A percentile compares a stretch with the other conserved stretches of the same genome.
These are phyloP conservation scores for Bombus soroeensis DNA, from an alignment of 1,140 invertebrate genomes.

Conservation along the genomic window DNA sequence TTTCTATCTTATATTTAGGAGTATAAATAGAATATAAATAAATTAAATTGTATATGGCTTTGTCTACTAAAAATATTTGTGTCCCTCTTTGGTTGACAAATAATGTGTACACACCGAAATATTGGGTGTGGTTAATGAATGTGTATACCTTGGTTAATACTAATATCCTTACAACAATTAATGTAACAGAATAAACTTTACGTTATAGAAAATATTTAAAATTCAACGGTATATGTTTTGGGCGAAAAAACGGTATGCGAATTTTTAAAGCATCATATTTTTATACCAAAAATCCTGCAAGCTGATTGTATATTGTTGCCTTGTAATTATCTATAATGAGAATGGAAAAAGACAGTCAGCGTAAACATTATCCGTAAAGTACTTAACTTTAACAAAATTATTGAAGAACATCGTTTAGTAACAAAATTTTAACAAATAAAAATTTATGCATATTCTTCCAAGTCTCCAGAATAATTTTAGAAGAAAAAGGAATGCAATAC, in stretches of 20 bases:
- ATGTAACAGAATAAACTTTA: background rate
- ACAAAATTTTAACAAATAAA: too few relatives aligned
- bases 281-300: conserved; percentile 5
- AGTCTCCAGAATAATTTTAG: too few relatives aligned
- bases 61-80: background rate
- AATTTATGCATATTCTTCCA: too few relatives aligned
- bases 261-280: conserved; percentile 18
- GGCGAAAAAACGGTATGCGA: background rate
- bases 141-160: background rate
- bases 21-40: background rate
- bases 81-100: background rate
- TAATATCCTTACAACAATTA: background rate
- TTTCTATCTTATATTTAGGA: background rate
- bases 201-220: conserved; percentile 5
- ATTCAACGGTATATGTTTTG: background rate
- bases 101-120: background rate
- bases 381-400: too few relatives aligned
- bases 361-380: too few relatives aligned
- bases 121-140: background rate
- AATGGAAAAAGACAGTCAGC: conserved; percentile 24
- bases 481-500: too few relatives aligned
- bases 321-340: conserved; percentile 49
- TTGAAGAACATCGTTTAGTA: too few relatives aligned
- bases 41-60: background rate
- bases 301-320: conserved; percentile 39